Evolutionary conservation across 2,797 vertebrate genomes (phyloP).

Genomic region (Phoxinus dragarum): DNA sequence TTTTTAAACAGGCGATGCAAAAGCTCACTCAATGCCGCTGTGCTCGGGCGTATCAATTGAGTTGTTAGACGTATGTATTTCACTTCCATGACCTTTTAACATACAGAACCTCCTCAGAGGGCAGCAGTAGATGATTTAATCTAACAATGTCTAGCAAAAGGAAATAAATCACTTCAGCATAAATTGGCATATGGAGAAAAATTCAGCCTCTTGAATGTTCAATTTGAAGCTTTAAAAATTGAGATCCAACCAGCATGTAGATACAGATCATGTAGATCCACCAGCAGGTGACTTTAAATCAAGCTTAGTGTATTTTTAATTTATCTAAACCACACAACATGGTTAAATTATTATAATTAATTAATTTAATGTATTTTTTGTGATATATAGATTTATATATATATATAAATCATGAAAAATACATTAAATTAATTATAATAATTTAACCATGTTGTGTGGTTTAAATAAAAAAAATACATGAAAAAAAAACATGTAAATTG

Average conservation of each 20-base stretch:
- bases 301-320: not conserved
- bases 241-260: not conserved
- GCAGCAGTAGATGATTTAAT: conserved; percentile 26
- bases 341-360: not conserved
- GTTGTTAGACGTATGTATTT: conserved; percentile 28
- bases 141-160: conserved; percentile 12
- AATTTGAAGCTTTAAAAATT: not conserved
- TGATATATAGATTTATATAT: not conserved
- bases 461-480: too few relatives aligned
- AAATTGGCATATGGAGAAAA: not conserved
- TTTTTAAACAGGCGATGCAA: conserved; percentile 41
- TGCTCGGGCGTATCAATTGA: conserved; percentile 13
- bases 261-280: not conserved
- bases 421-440: too few relatives aligned
- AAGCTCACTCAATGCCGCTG: not conserved
- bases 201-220: conserved; percentile 5
- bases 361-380: not conserved
- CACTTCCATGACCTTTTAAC: conserved; percentile 38
- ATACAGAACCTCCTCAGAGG: conserved; percentile 15
- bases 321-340: not conserved
- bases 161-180: conserved; percentile 9
- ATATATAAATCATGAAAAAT: too few relatives aligned
- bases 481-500: too few relatives aligned
- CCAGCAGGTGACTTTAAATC: not conserved
- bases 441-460: too few relatives aligned